These are phyloP conservation scores for Hydractinia echinata DNA, from an alignment of 30 jellyfish, hydroid and myxozoan species.

Conservation along the genomic window DNA sequence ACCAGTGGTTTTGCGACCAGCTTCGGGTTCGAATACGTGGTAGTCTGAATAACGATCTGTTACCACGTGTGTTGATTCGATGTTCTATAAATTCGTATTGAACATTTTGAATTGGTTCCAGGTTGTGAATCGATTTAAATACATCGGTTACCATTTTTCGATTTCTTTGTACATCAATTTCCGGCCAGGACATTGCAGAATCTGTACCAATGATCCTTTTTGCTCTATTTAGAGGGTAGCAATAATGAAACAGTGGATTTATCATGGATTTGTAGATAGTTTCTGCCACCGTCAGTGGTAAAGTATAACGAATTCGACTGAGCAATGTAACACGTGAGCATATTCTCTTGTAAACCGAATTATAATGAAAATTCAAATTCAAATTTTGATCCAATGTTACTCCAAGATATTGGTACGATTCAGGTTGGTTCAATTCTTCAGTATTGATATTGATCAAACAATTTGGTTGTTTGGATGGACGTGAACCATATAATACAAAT, in stretches of 20 bases:
- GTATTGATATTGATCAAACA: no score
- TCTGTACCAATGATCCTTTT: constrained; percentile 43
- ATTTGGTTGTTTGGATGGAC: no score
- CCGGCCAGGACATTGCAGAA: constrained; percentile 32
- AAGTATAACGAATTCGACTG: constrained; percentile 41
- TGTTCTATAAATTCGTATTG: constrained; percentile 29
- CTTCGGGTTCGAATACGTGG: not conserved
- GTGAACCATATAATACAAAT: no score
- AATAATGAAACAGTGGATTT: constrained; percentile 50
- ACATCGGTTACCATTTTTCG: constrained; percentile 47
- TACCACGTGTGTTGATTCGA: constrained; percentile 40
- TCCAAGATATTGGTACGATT: no score
- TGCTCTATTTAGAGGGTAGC: constrained; percentile 64
- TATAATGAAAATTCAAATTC: constrained; percentile 44
- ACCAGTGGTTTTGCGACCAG: not conserved
- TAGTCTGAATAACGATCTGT: constrained; percentile 4
- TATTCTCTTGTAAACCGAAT: constrained; percentile 40
- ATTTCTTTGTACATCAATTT: constrained; percentile 37
- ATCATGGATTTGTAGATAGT: constrained; percentile 39
- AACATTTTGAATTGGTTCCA: constrained; percentile 25
- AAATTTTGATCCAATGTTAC: constrained; percentile 42
- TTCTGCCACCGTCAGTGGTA: constrained; percentile 42
- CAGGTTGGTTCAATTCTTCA: no score
- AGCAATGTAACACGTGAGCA: constrained; percentile 46
- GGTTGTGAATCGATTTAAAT: constrained; percentile 48